A percentile compares a stretch with the other conserved stretches of the same genome.
Evolutionary conservation across 2,797 vertebrate genomes (phyloP).

Genomic region (Apogon hyalosoma): DNA sequence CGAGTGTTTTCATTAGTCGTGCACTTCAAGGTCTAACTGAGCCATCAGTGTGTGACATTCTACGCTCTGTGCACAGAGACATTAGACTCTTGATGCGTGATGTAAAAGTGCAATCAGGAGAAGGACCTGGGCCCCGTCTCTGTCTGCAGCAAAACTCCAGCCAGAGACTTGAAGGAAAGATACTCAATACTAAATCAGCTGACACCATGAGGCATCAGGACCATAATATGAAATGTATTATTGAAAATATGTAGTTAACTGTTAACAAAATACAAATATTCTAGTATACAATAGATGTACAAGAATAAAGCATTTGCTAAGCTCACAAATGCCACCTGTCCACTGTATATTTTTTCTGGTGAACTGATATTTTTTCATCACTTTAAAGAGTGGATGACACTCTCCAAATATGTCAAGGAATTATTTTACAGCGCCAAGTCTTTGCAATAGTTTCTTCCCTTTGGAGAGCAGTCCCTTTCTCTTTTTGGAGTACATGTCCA

Average conservation of each 20-base stretch:
- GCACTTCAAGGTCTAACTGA: constrained; percentile 22
- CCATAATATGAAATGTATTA: constrained; percentile 56
- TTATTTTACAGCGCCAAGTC: constrained; percentile 93
- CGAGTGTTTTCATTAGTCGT: too few relatives aligned
- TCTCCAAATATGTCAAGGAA: constrained; percentile 43
- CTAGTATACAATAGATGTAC: constrained; percentile 74
- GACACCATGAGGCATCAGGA: constrained; percentile 47
- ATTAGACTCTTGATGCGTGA: constrained; percentile 13
- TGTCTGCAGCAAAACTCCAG: constrained; percentile 37
- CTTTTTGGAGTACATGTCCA: constrained; percentile 91
- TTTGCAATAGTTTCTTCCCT: constrained; percentile 95
- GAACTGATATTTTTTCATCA: constrained; percentile 42
- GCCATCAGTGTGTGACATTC: constrained; percentile 45
- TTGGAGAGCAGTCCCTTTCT: constrained; percentile 97
- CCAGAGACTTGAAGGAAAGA: constrained; percentile 56
- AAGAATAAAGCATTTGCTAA: constrained; percentile 75
- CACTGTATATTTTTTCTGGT: constrained; percentile 29
- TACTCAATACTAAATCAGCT: constrained; percentile 34
- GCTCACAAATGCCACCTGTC: constrained; percentile 83
- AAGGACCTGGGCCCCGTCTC: constrained; percentile 19
- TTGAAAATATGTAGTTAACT: constrained; percentile 66
- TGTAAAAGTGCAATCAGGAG: constrained; percentile 25
- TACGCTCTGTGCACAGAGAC: constrained; percentile 39
- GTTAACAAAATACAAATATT: constrained; percentile 75
- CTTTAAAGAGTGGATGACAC: constrained; percentile 58